Evolutionary conservation across 2,888 invertebrate genomes (phyloP).

Genomic region (Clepsis dumicolana): DNA sequence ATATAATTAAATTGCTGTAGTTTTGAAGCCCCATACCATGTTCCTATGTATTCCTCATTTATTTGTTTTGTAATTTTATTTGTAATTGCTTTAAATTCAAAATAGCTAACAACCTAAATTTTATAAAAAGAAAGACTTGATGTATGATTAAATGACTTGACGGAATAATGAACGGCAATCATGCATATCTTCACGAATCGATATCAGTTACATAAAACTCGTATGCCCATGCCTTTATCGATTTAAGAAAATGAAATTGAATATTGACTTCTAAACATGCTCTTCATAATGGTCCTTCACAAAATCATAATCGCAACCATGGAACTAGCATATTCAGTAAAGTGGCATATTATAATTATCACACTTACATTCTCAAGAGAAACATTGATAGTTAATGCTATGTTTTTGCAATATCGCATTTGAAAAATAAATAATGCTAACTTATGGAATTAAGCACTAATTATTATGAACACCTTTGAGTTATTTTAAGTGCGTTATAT

Average conservation of each 20-base stretch:
- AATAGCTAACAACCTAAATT: too few species aligned
- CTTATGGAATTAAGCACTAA: neutral
- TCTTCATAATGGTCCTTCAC: neutral
- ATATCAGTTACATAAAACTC: constrained; percentile 1
- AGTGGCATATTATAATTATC: neutral
- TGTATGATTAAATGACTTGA: neutral
- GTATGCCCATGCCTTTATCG: neutral
- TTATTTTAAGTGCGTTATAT: too few species aligned
- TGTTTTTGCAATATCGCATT: neutral
- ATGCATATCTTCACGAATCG: neutral
- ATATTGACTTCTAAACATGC: constrained; percentile 6
- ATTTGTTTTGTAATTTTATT: too few species aligned
- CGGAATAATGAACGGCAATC: neutral
- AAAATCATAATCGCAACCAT: neutral
- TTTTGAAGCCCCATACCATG: too few species aligned
- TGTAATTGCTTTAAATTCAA: too few species aligned
- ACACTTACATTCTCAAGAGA: constrained; percentile 9
- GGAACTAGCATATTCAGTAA: neutral
- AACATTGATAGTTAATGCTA: neutral
- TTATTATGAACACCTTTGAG: neutral
- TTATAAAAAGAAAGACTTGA: neutral
- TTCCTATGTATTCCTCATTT: too few species aligned
- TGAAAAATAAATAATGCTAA: neutral
- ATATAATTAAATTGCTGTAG: too few species aligned
- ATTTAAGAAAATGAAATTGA: neutral